Evolutionary conservation across 2,797 vertebrate genomes (phyloP), one percentile per base, ranked within the genome.

Genomic region (Phataginus tetradactyla): DNA sequence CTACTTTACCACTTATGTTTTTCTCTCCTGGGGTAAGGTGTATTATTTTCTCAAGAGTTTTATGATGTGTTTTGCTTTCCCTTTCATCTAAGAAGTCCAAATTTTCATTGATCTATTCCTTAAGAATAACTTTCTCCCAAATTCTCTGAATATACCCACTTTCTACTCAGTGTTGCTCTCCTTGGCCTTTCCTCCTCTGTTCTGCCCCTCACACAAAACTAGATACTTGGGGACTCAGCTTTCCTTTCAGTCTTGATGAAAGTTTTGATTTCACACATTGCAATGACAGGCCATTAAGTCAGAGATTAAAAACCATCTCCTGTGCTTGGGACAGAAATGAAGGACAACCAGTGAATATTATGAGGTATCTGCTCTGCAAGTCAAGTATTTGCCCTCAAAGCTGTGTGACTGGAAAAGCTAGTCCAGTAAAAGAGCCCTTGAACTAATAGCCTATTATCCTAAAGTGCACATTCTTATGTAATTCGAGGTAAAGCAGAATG

Each of bases 381-480:
- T 64, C 92, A 97, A 87, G 97, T 12, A 32, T 92, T 64, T 37
- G 7, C 81, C 91, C 78, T 55, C 69, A 81, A 68, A 68, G 66
- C 69, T 45, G 45, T 81, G 71, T 80, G 77, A 91, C 2, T 93
- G 51, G 32, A 94, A 95, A 95, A 90, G 42, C 86, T 85, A 91
- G 64, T 97, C 97, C 97, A 97, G 90, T 69, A 97, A 98, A 97
- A 98, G 96, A 97, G 96, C 89, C 96, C 95, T 98, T 86, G 94
- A 97, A 98, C 96, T 98, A 97, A 98, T 98, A 98, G 96, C 94
- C 17, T 97, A 98, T 98, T 98, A 98, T 96, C 96, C 96, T 96
- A 98, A 98, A 98, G 97, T 98, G 97, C 98, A 97, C 98, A 98
- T 97, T 99, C 98, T 98, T 98, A 98, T 98, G 98, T 98, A 99